Conservation (phyloP, 1,140 invertebrate species). For the Drosophila chauvacae region DNA sequence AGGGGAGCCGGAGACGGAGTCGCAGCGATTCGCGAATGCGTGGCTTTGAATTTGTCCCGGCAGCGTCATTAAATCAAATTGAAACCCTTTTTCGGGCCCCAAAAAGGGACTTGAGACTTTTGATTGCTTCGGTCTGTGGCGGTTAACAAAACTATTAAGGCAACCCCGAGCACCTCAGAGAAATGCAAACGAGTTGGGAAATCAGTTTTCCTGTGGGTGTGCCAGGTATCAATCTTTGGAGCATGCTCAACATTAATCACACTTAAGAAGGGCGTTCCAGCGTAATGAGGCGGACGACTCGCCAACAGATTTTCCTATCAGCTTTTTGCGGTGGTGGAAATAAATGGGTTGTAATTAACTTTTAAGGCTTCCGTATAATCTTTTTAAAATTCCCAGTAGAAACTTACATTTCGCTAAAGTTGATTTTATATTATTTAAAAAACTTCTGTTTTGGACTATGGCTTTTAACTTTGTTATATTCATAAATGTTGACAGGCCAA, state of each 20-base stretch:
- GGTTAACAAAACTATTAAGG: slow-evolving; percentile 63
- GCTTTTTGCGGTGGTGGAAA: slow-evolving; percentile 10
- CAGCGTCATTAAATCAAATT: slow-evolving; percentile 81
- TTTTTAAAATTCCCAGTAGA: not conserved
- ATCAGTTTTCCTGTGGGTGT: slow-evolving; percentile 52
- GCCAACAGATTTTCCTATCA: slow-evolving; percentile 46
- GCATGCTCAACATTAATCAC: slow-evolving; percentile 72
- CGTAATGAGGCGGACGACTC: slow-evolving; percentile 57
- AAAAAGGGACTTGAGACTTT: slow-evolving; percentile 71
- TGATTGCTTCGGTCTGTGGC: slow-evolving; percentile 62
- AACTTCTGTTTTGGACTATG: not conserved
- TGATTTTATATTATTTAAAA: too few relatives aligned
- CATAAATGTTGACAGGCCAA: not conserved
- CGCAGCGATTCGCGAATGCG: slow-evolving; percentile 35
- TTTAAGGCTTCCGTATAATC: not conserved
- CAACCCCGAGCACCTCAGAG: not conserved
- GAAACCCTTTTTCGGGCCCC: slow-evolving; percentile 70
- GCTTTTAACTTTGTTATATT: not conserved
- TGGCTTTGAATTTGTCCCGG: slow-evolving; percentile 78
- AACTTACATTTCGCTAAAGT: not conserved
- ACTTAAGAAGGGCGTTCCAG: slow-evolving; percentile 58
- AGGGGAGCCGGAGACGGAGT: not conserved
- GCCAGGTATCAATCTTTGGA: slow-evolving; percentile 61
- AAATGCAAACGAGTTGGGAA: slow-evolving; percentile 37
- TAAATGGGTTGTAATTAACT: slow-evolving; percentile 16